Base-by-base conservation (phyloP, 1,140 invertebrate genomes). In the Neuroterus valhalla region DNA sequence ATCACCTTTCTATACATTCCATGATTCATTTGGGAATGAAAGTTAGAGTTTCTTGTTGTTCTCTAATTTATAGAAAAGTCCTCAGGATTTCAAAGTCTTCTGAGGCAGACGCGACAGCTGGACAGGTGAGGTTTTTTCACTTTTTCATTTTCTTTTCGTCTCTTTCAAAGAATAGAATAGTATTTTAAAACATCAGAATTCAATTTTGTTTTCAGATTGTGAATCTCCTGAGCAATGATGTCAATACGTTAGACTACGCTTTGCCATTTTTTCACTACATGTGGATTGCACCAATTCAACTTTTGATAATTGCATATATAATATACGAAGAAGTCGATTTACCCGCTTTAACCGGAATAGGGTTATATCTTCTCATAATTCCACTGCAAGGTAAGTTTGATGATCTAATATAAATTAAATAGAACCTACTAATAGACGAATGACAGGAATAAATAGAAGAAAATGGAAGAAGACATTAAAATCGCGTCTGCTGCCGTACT, bases 181-280 rank as follows among this genome's bases (percentile, higher is more conserved):
- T 12, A 19, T 50, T 50, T 50, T 50, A 4, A 6, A 19, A 12
- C 11, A 19, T 19, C 19, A 19, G 11, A 11, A 10, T 11, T 50
- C 0, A 10, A 19, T 21, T 55, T 55, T 55, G 0, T 55, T 97
- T 97, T 12, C 94, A 98, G 90, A 94, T 98, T 84, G 95, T 98
- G 14, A 99, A 98, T 89, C 91, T 98, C 8, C 91, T 99, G 74
- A 97, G 96, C 11, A 98, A 98, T 87, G 97, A 98, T 87, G 94
- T 95, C 52, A 93, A 93, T 72, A 91, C 93, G 21, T 93, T 96
- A 81, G 94, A 96, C 82, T 90, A 92, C 44, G 92, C 92, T 1
- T 89, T 94, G 12, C 91, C 93, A 67, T 94, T 95, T 82, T 85
- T 94, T n/a, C 94, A 96, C 85, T 95, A 94, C 82, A 90, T 96